A percentile compares a stretch with the other conserved stretches of the same genome.
Conservation (phyloP, 2,888 invertebrate species). For the Meteorus cinctellus region DNA sequence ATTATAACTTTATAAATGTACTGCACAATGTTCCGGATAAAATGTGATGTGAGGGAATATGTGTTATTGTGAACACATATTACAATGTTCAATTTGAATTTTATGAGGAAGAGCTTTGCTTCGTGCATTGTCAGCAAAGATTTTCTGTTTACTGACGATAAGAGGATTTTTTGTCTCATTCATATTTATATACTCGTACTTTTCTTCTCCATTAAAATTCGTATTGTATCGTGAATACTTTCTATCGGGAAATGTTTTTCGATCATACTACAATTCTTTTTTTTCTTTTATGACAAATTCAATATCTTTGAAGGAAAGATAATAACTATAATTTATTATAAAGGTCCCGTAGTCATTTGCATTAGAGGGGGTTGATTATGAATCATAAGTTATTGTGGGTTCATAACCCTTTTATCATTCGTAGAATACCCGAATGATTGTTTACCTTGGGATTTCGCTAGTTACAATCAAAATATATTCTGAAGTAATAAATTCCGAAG, state of each 20-base stretch:
- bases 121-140: neutral
- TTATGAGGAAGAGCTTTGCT: neutral
- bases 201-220: neutral
- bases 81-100: neutral
- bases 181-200: neutral
- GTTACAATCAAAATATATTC: too few species aligned
- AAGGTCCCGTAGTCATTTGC: too few species aligned
- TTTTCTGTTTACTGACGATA: neutral
- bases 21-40: neutral
- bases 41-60: neutral
- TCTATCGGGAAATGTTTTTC: neutral
- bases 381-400: too few species aligned
- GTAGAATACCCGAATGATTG: too few species aligned
- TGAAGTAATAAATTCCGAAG: too few species aligned
- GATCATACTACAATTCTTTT: neutral
- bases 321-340: too few species aligned
- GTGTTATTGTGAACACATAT: neutral
- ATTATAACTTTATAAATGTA: conserved; percentile 2
- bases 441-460: too few species aligned
- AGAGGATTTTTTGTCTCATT: neutral
- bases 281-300: too few species aligned
- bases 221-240: neutral
- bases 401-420: too few species aligned
- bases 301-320: too few species aligned
- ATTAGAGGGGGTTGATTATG: too few species aligned